Evolutionary conservation across 2,888 invertebrate species (phyloP).

Genomic region (Arge pagana): DNA sequence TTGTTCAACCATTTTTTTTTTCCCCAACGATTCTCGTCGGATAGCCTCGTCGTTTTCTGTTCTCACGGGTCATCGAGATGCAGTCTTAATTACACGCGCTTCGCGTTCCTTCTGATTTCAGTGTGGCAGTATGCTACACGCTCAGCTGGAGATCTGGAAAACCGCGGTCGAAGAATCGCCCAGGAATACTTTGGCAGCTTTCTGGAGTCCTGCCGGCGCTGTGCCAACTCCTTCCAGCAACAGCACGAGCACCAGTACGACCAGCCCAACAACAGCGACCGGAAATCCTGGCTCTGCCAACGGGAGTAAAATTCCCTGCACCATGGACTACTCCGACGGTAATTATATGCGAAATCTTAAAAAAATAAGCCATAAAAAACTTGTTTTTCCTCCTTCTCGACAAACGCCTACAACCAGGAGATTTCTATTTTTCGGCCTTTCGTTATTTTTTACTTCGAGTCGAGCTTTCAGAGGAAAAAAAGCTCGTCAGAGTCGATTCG

Average conservation of each 20-base stretch:
- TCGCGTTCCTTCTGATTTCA: conserved; percentile 50
- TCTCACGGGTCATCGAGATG: neutral
- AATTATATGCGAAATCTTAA: too few relatives aligned
- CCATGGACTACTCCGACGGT: conserved; percentile 76
- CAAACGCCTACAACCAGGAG: neutral
- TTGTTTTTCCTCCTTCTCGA: neutral
- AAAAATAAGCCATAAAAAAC: neutral
- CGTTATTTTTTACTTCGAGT: neutral
- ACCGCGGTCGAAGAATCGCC: conserved; percentile 69
- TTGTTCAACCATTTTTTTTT: too few relatives aligned
- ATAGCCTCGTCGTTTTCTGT: neutral
- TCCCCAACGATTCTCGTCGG: too few relatives aligned
- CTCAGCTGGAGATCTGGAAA: conserved; percentile 91
- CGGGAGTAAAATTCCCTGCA: conserved; percentile 46
- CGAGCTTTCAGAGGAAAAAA: conserved; percentile 12
- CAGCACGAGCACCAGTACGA: conserved; percentile 47
- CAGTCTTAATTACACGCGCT: neutral
- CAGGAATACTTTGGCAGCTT: conserved; percentile 56
- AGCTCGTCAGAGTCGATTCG: conserved; percentile 18
- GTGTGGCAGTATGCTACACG: conserved; percentile 84
- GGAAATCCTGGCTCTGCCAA: conserved; percentile 40
- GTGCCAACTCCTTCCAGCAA: conserved; percentile 42
- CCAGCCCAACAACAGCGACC: conserved; percentile 33
- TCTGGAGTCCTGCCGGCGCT: conserved; percentile 51
- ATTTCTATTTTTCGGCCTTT: neutral